phyloP scores from a whole-genome alignment of 2,113 vertebrate species.

The Oceanodroma tethys region DNA sequence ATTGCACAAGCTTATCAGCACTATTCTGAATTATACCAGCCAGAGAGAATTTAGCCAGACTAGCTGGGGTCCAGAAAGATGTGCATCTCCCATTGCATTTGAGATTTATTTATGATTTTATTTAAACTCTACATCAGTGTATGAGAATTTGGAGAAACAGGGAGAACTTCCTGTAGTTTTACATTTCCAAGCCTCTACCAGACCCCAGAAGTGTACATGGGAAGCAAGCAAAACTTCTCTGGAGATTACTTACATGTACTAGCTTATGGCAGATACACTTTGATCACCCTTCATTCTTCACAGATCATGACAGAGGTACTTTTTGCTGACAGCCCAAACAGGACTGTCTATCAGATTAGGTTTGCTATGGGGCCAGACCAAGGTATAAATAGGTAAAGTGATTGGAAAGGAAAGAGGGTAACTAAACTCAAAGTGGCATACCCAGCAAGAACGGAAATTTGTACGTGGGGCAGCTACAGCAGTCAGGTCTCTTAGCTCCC shows the following conservation, averaged over 20 bases:
- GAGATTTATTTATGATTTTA: not conserved
- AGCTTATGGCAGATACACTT: not conserved
- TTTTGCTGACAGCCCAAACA: not conserved
- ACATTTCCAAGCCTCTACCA: not conserved
- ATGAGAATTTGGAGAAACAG: not conserved
- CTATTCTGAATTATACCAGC: not conserved
- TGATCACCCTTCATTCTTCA: not conserved
- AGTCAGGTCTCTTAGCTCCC: not conserved
- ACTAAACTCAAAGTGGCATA: not conserved
- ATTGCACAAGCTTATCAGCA: not conserved
- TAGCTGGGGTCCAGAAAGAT: not conserved
- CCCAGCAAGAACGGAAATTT: not conserved
- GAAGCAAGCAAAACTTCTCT: not conserved
- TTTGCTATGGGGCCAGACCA: not conserved
- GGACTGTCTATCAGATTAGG: not conserved
- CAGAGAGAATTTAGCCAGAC: not conserved
- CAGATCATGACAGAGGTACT: not conserved
- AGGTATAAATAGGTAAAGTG: not conserved
- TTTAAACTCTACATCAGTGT: not conserved
- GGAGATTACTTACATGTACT: not conserved
- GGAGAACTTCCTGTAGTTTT: not conserved
- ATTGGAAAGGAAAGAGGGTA: not conserved
- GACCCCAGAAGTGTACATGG: not conserved
- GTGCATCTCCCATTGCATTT: not conserved
- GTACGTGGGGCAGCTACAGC: not conserved